Evolutionary conservation across 2,888 invertebrate genomes (phyloP).

Genomic region (Stenichneumon culpator): DNA sequence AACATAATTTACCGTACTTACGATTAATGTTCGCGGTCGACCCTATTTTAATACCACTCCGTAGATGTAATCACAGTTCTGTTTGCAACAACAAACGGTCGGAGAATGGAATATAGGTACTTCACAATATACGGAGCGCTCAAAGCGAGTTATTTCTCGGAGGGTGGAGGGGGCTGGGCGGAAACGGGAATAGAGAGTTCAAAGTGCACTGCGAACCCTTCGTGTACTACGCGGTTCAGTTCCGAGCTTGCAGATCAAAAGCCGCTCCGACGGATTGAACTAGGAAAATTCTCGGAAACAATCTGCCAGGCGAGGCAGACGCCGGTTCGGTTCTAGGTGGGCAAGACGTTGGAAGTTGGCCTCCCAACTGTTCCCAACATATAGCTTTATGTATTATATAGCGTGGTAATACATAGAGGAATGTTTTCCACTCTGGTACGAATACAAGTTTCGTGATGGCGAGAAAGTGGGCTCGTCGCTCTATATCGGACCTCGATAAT

Average conservation of each 20-base stretch:
- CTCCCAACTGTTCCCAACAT: neutral
- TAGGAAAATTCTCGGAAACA: conserved; percentile 28
- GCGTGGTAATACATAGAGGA: neutral
- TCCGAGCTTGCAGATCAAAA: conserved; percentile 43
- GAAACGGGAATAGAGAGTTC: conserved; percentile 25
- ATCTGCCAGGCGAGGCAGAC: neutral
- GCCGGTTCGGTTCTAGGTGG: conserved; percentile 8
- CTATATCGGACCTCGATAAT: conserved; percentile 15
- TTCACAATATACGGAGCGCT: neutral
- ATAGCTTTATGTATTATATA: neutral
- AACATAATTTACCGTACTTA: conserved; percentile 1
- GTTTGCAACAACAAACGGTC: neutral
- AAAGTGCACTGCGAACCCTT: conserved; percentile 31
- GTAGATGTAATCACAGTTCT: neutral
- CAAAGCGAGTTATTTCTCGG: neutral
- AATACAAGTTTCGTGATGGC: neutral
- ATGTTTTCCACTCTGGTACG: neutral
- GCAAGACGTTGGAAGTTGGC: conserved; percentile 5
- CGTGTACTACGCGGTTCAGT: conserved; percentile 17
- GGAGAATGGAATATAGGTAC: conserved; percentile 2
- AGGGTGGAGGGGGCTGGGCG: neutral
- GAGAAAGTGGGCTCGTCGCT: neutral
- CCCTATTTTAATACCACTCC: neutral
- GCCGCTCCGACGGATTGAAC: conserved; percentile 21
- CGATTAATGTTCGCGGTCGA: too few relatives aligned